phyloP scores from a whole-genome alignment of 2,888 invertebrate species.

The Branchellion lobata region DNA sequence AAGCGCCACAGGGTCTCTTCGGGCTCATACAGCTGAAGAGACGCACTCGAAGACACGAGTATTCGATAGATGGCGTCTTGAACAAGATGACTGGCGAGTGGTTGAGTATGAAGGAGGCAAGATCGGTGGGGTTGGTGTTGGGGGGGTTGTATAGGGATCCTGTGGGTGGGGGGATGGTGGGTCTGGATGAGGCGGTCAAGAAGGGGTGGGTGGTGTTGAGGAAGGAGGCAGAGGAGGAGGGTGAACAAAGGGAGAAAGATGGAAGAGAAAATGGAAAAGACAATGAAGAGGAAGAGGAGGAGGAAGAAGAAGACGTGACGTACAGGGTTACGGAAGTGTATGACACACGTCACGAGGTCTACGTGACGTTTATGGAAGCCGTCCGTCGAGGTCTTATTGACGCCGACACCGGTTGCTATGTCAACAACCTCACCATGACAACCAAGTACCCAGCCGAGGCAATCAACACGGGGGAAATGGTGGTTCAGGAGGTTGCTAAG shows the following conservation, averaged over 20 bases:
- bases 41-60: background rate
- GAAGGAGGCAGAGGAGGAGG: background rate
- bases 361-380: constrained; percentile 25
- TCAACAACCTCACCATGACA: constrained; percentile 1
- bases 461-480: background rate
- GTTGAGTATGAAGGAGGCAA: background rate
- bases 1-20: too few species aligned
- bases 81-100: background rate
- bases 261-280: background rate
- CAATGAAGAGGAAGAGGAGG: background rate
- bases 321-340: constrained; percentile 19
- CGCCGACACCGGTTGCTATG: constrained; percentile 9
- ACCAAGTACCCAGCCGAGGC: background rate
- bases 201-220: constrained; percentile 1
- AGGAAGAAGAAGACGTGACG: background rate
- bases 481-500: background rate
- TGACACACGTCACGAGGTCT: background rate
- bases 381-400: background rate
- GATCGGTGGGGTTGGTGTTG: background rate
- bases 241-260: background rate
- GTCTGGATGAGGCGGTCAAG: constrained; percentile 23
- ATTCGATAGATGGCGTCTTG: constrained; percentile 2
- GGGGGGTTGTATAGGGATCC: constrained; percentile 20
- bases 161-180: background rate
- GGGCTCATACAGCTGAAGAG: constrained; percentile 22